Evolutionary conservation across 2,888 invertebrate genomes (phyloP), one percentile per base, ranked within the genome.

Genomic region (Morpho helenor): DNA sequence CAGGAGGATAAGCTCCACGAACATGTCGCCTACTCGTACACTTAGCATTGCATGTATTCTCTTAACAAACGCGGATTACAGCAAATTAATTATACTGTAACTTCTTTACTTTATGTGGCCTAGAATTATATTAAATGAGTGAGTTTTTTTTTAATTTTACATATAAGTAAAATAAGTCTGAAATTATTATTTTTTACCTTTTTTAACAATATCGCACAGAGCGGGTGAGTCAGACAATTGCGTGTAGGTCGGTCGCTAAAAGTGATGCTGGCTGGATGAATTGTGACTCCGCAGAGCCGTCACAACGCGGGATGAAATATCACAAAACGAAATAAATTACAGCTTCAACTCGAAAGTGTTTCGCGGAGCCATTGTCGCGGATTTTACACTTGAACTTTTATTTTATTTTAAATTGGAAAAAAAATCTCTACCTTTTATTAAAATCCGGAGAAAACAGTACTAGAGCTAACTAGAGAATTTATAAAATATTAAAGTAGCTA

Each of bases 291-390:
- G 43, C 43, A 43, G 42, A 7, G 8, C 8, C 43, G 43, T 43
- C 43, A 7, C 5, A 4, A n/a, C n/a, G 8, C 40, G 45, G 44
- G 57, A 79, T 76, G 76, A 76, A 79, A 80, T 76, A 79, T 79
- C 73, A 80, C 77, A 77, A 80, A 78, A 73, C 73, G 66, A 73
- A 77, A 80, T 78, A 78, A 80, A 80, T 80, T 76, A 76, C 70
- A 69, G 71, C 68, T 73, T 71, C 67, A 72, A 73, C 67, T 73
- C 65, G 62, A 72, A 75, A 76, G 72, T 71, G 68, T 67, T 73
- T 68, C 66, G 57, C 49, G 56, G n/a, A 45, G 45, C 52, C 53
- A 56, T 67, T 61, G 62, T 64, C 52, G 57, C 55, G 43, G n/a
- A 43, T 43, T 43, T n/a, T n/a, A n/a, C n/a, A 43, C 43, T 43